Base-by-base conservation (phyloP, 2,113 vertebrate genomes). In the Daubentonia madagascariensis region DNA sequence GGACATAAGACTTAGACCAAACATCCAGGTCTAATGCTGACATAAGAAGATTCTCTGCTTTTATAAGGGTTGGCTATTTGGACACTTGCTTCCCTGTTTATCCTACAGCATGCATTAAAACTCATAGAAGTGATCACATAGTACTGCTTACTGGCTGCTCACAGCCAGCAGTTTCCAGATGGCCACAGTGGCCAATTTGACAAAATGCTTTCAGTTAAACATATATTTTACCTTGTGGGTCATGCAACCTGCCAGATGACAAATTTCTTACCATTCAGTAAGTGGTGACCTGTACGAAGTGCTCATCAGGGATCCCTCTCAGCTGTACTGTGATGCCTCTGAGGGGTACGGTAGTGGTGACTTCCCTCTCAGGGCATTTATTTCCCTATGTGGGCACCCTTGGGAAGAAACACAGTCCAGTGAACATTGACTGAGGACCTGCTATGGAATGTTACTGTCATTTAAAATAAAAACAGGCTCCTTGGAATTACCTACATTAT, bases 311-410 rank as follows among this genome's bases (percentile, higher is more conserved):
- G 23, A 23, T 11, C 23, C 11, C 28, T 81, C 59, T 32, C 2
- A 14, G 12, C 10, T 59, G 4, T 54, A 8, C 28, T 32, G 25
- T 35, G 48, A 48, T n/a, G 17, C 37, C 32, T 78, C 25, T 0
- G 1, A 40, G 3, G 40, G n/a, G 9, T 18, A 9, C 43, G 32
- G 63, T 17, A 40, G 35, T 0, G 1, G 79, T 43, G 40, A 45
- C 35, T 50, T 92, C 52, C 13, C 37, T 37, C 8, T 40, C 2
- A 0, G 7, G n/a, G 48, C 9, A 8, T 81, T 79, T 18, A 6
- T 59, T 2, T 18, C 52, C 61, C 3, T 6, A 0, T 23, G 1
- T 4, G 67, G 22, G 45, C 32, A 1, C 59, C 9, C 0, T 25
- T 25, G 37, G 75, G 30, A 67, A 67, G 72, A 67, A 32, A 6